phyloP scores from a whole-genome alignment of 2,797 vertebrate genomes.

The Epinephelus awoara region DNA sequence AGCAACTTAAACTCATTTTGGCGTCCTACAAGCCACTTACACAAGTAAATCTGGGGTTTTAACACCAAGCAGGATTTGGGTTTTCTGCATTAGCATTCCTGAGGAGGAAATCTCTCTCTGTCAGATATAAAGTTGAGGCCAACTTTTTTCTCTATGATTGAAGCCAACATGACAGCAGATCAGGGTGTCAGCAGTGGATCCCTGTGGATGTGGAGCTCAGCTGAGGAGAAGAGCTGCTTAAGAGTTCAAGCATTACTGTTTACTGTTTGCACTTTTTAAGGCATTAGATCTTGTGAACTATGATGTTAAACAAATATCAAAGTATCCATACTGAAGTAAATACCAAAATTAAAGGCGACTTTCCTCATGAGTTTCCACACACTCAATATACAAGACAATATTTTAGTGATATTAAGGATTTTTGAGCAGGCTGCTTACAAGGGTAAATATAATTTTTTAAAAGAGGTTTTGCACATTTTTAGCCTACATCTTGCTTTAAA shows the following conservation, averaged over 20 bases:
- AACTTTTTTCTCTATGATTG: neutral
- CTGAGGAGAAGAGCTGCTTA: neutral
- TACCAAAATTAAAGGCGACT: neutral
- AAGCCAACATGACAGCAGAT: constrained; percentile 14
- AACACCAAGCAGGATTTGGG: constrained; percentile 49
- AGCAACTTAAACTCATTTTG: constrained; percentile 33
- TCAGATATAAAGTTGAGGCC: neutral
- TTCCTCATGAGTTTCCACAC: neutral
- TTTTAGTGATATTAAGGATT: neutral
- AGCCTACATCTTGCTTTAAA: neutral
- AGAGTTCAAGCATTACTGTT: neutral
- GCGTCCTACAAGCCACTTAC: constrained; percentile 44
- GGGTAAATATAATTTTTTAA: too few relatives aligned
- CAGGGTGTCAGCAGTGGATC: neutral
- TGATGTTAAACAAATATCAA: neutral
- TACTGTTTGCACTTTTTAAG: too few relatives aligned
- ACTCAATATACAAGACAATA: neutral
- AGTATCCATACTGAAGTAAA: neutral
- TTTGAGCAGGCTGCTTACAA: neutral
- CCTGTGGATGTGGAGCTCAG: neutral
- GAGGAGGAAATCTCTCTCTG: constrained; percentile 38
- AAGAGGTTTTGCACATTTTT: too few relatives aligned
- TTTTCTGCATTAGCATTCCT: constrained; percentile 64
- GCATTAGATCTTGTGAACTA: neutral
- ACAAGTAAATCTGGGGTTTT: constrained; percentile 51